These are phyloP conservation scores for Sesia bembeciformis DNA, from an alignment of 2,888 invertebrate genomes.

Conservation along the genomic window DNA sequence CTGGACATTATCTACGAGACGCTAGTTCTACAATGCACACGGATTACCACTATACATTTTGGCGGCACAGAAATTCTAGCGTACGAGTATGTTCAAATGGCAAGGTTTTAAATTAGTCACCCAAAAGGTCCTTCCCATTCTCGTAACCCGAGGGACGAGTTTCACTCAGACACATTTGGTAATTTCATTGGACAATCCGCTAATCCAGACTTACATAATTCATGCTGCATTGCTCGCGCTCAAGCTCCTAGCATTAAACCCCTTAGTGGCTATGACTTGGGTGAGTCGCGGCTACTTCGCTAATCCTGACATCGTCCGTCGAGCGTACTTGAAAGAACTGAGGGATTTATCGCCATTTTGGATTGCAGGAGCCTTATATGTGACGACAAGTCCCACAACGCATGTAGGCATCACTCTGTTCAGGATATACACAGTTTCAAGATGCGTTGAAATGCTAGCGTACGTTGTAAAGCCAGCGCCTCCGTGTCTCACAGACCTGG, in stretches of 20 bases:
- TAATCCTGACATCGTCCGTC: conserved; percentile 25
- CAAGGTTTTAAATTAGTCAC: too few species aligned
- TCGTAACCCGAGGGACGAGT: too few species aligned
- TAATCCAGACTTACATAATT: conserved; percentile 15
- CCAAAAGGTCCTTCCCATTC: too few species aligned
- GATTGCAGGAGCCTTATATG: conserved; percentile 38
- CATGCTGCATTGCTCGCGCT: conserved; percentile 21
- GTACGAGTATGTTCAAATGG: too few species aligned
- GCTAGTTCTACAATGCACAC: too few species aligned
- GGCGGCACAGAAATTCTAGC: too few species aligned
- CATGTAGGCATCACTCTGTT: conserved; percentile 21
- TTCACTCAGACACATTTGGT: too few species aligned
- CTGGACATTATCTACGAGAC: too few species aligned
- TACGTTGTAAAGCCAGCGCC: conserved; percentile 23
- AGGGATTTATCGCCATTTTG: conserved; percentile 46
- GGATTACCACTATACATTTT: too few species aligned
- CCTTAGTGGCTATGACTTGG: conserved; percentile 23
- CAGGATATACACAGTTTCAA: conserved; percentile 22
- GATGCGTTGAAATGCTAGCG: conserved; percentile 24
- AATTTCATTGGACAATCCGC: too few species aligned
- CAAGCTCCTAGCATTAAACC: conserved; percentile 21
- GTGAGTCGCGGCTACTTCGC: too few species aligned
- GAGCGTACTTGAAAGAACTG: conserved; percentile 35
- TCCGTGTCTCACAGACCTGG: conserved; percentile 15
- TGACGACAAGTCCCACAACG: conserved; percentile 30